These are phyloP conservation scores for Acrobasis consociella DNA, from an alignment of 2,888 invertebrate genomes.

Conservation along the genomic window DNA sequence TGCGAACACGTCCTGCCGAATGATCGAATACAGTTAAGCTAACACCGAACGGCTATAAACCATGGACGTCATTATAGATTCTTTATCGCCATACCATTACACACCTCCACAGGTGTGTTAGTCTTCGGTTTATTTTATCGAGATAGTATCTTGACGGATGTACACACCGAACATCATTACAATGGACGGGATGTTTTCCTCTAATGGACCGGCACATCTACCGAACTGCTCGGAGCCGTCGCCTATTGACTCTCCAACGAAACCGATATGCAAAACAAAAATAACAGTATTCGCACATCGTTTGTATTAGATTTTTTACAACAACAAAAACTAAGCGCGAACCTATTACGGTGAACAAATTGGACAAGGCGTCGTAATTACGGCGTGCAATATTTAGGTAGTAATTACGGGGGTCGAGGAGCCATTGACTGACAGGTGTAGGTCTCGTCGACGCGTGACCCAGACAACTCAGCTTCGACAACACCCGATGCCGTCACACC, in stretches of 20 bases:
- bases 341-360: conserved; percentile 70
- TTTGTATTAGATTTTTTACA: conserved; percentile 62
- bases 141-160: conserved; percentile 78
- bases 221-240: conserved; percentile 47
- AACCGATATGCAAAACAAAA: conserved; percentile 73
- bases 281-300: conserved; percentile 74
- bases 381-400: conserved; percentile 64
- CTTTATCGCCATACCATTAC: conserved; percentile 47
- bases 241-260: conserved; percentile 61
- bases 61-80: conserved; percentile 61
- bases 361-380: conserved; percentile 69
- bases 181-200: conserved; percentile 68
- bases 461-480: conserved; percentile 27
- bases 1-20: conserved; percentile 10
- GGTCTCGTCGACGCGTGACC: conserved; percentile 43
- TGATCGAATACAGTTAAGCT: conserved; percentile 39
- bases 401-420: conserved; percentile 56
- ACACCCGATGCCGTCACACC: conserved; percentile 35
- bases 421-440: conserved; percentile 51
- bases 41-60: conserved; percentile 58
- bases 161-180: conserved; percentile 68
- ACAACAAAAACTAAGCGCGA: conserved; percentile 61
- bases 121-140: conserved; percentile 72
- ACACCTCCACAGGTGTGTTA: conserved; percentile 61
- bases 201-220: conserved; percentile 65